These are phyloP conservation scores for Drosophila ochracea DNA, from an alignment of 2,888 invertebrate species.

Conservation along the genomic window DNA sequence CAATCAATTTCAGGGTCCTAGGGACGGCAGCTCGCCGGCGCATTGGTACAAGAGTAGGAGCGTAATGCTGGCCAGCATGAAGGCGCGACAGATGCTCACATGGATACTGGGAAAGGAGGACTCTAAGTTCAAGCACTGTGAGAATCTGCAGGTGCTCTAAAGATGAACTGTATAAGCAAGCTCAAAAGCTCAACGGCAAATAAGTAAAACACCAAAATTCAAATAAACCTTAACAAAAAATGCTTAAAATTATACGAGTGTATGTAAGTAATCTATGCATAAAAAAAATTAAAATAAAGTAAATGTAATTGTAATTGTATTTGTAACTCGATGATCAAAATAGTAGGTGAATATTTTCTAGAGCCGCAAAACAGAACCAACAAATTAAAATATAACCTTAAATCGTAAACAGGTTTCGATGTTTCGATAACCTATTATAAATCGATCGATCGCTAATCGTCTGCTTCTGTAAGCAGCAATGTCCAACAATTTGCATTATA, in stretches of 20 bases:
- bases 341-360: conserved; percentile 57
- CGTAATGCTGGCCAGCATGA: conserved; percentile 94
- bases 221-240: conserved; percentile 36
- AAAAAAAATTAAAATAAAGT: conserved; percentile 36
- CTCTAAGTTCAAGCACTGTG: conserved; percentile 96
- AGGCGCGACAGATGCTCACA: conserved; percentile 95
- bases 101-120: conserved; percentile 97
- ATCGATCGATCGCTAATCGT: conserved; percentile 1
- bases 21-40: conserved; percentile 86
- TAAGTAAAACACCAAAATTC: conserved; percentile 44
- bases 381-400: conserved; percentile 37
- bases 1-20: conserved; percentile 80
- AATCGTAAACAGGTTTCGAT: conserved; percentile 72
- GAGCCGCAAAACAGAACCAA: conserved; percentile 26
- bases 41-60: conserved; percentile 95
- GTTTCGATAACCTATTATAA: conserved; percentile 35
- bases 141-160: conserved; percentile 94
- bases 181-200: conserved; percentile 9
- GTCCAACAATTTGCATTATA: conserved; percentile 40
- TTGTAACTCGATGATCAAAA: conserved; percentile 34
- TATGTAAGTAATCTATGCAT: conserved; percentile 40
- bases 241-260: conserved; percentile 24
- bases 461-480: conserved; percentile 9
- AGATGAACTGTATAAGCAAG: not conserved
- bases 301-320: conserved; percentile 42